Conservation (phyloP, 2,888 invertebrate species). For the Gymnoscelis rufifasciata region DNA sequence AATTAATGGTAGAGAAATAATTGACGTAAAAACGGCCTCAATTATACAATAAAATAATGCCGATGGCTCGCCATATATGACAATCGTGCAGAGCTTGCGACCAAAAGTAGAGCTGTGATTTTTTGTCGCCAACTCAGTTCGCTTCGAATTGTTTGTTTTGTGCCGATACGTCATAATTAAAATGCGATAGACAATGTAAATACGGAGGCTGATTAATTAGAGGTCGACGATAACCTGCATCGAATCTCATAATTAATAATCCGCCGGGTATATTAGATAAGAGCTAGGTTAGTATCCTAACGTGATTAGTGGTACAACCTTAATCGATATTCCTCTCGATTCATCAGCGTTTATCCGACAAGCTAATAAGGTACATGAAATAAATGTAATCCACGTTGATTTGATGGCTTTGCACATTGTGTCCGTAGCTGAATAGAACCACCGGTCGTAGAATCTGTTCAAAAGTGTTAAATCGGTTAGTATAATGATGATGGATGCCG, state of each 20-base stretch:
- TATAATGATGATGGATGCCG: constrained; percentile 78
- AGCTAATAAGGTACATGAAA: constrained; percentile 33
- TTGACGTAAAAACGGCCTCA: constrained; percentile 63
- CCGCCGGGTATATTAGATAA: constrained; percentile 52
- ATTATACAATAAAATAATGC: constrained; percentile 63
- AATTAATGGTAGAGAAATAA: constrained; percentile 67
- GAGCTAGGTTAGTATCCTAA: constrained; percentile 52
- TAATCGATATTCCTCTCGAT: constrained; percentile 33
- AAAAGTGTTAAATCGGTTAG: constrained; percentile 80
- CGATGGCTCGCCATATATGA: constrained; percentile 49
- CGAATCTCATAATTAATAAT: constrained; percentile 56
- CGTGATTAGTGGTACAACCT: constrained; percentile 48
- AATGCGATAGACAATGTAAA: constrained; percentile 35
- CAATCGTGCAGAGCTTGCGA: constrained; percentile 35
- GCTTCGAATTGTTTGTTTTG: constrained; percentile 41
- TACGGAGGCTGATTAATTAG: constrained; percentile 44
- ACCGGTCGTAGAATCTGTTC: constrained; percentile 69
- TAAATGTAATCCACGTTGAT: constrained; percentile 31
- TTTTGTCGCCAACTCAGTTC: constrained; percentile 34
- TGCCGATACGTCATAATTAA: constrained; percentile 44
- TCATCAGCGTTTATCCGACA: constrained; percentile 33
- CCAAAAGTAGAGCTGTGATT: constrained; percentile 45
- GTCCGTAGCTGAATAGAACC: constrained; percentile 43
- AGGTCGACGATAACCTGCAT: constrained; percentile 51
- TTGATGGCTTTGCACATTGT: constrained; percentile 35